Evolutionary conservation across 2,113 vertebrate species (phyloP).

Genomic region (Callopanchax toddi): DNA sequence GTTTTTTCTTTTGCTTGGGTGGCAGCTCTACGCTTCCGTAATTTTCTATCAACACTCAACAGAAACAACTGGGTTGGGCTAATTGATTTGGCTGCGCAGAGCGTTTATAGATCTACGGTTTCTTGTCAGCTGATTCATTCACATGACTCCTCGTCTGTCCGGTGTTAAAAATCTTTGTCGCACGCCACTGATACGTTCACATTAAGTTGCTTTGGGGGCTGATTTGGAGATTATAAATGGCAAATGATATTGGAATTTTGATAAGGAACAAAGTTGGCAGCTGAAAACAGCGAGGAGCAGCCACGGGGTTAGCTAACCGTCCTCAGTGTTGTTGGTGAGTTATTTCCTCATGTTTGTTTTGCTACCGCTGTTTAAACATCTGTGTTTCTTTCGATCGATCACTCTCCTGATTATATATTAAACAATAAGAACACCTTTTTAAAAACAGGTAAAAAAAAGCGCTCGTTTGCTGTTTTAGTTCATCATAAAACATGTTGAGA

Average conservation of each 20-base stretch:
- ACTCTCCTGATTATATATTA: neutral
- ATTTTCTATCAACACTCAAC: too few relatives aligned
- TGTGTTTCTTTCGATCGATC: neutral
- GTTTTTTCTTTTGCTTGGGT: too few relatives aligned
- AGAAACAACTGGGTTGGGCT: neutral
- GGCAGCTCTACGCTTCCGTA: too few relatives aligned
- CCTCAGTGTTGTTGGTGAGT: conserved; percentile 5
- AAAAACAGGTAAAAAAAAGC: too few relatives aligned
- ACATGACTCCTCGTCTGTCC: conserved; percentile 10
- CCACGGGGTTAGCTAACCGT: conserved; percentile 8
- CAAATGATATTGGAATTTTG: neutral
- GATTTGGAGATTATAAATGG: neutral
- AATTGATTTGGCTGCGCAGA: neutral
- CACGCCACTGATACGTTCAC: neutral
- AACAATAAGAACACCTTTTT: neutral
- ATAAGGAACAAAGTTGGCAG: neutral
- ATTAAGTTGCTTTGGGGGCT: neutral
- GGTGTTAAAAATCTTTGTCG: neutral
- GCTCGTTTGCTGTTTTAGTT: too few relatives aligned
- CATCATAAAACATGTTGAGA: too few relatives aligned
- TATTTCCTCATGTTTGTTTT: neutral
- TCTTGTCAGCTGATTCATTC: conserved; percentile 28
- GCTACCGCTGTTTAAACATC: too few relatives aligned
- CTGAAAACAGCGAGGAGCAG: neutral
- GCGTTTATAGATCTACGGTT: neutral